phyloP scores from a whole-genome alignment of 2,797 vertebrate genomes.

The Smutsia gigantea region DNA sequence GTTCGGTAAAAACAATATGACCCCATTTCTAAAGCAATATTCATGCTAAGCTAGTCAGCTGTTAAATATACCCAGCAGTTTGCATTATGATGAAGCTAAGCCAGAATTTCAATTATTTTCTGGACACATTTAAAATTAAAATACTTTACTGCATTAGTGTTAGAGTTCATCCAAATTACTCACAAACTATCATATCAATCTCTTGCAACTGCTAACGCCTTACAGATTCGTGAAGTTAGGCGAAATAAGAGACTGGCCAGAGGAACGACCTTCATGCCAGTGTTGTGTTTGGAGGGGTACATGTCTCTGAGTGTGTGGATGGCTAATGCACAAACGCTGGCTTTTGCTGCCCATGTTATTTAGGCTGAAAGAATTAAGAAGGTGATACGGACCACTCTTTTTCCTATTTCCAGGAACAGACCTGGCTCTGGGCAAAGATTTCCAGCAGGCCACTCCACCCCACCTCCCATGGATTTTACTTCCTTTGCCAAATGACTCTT shows the following conservation, averaged over 20 bases:
- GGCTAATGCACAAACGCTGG: constrained; percentile 74
- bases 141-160: constrained; percentile 89
- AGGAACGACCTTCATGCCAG: constrained; percentile 86
- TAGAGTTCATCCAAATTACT: constrained; percentile 90
- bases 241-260: constrained; percentile 77
- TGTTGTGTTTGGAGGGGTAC: constrained; percentile 73
- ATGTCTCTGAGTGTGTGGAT: constrained; percentile 39
- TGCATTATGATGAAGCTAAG: constrained; percentile 89
- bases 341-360: constrained; percentile 54
- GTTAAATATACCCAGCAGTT: constrained; percentile 88
- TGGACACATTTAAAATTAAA: constrained; percentile 92
- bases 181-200: constrained; percentile 89
- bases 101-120: constrained; percentile 93
- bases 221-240: constrained; percentile 85
- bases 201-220: constrained; percentile 86
- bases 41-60: constrained; percentile 90
- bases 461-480: background rate
- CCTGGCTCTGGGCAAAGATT: background rate
- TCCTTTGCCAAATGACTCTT: background rate
- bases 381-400: background rate
- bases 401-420: constrained; percentile 52
- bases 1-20: constrained; percentile 91
- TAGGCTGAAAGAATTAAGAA: constrained; percentile 72
- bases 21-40: constrained; percentile 91
- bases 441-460: background rate